These are phyloP conservation scores for Auanema sp. DNA, from an alignment of 2,888 invertebrate genomes.

Conservation along the genomic window DNA sequence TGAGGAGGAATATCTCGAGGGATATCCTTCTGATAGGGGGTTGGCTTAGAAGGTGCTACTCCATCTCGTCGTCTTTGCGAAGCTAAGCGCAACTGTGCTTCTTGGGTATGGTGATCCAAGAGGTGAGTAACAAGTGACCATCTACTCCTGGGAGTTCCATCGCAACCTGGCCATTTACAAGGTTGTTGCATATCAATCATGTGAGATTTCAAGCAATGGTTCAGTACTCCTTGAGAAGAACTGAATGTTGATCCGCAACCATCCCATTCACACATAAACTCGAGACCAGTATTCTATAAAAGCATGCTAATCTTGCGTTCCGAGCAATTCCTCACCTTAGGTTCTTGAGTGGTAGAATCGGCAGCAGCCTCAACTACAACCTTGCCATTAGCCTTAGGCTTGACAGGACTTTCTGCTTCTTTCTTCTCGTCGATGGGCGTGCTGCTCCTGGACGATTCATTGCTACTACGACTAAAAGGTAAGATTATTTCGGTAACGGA, in stretches of 20 bases:
- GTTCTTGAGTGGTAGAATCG: conserved; percentile 17
- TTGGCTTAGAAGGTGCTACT: conserved; percentile 7
- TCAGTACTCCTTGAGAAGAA: conserved; percentile 37
- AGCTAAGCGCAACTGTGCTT: conserved; percentile 74
- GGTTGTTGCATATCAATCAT: conserved; percentile 33
- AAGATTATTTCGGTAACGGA: conserved; percentile 4
- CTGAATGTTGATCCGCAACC: conserved; percentile 47
- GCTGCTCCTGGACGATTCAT: conserved; percentile 3
- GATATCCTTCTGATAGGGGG: conserved; percentile 21
- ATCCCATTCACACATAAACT: conserved; percentile 62
- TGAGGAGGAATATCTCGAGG: conserved; percentile 69
- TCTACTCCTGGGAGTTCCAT: conserved; percentile 49
- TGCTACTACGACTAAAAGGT: conserved; percentile 10
- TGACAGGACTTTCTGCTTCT: background rate
- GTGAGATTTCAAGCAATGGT: conserved; percentile 50
- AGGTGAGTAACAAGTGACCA: conserved; percentile 96
- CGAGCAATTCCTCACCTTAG: conserved; percentile 16
- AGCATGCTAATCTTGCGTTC: background rate
- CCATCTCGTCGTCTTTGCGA: conserved; percentile 69
- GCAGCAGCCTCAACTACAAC: conserved; percentile 22
- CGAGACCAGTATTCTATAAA: conserved; percentile 10
- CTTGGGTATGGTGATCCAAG: conserved; percentile 86
- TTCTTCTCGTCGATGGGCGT: conserved; percentile 9
- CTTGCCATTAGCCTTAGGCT: conserved; percentile 10
- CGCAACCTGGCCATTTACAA: conserved; percentile 60